Percentiles rank a stretch among this genome's conserved stretches.
Conservation (phyloP, 2,797 vertebrate species). For the Sebastes iracundus region DNA sequence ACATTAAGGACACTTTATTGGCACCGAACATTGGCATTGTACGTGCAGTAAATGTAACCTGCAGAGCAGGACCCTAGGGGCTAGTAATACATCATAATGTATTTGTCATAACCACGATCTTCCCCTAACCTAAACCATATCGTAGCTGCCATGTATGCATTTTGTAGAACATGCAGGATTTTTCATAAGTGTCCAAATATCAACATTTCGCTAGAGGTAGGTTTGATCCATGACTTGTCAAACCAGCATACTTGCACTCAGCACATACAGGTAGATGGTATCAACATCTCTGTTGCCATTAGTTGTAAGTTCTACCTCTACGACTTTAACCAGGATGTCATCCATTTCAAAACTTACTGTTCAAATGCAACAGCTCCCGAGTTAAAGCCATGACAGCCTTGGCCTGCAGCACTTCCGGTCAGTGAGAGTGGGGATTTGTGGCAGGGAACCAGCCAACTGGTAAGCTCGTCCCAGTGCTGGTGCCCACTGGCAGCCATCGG, state of each 20-base stretch:
- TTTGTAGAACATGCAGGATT: neutral
- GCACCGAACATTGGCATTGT: neutral
- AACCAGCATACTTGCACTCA: neutral
- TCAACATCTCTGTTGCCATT: neutral
- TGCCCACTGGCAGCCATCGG: slow-evolving; percentile 70
- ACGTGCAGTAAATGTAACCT: neutral
- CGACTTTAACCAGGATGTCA: neutral
- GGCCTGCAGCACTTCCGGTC: slow-evolving; percentile 37
- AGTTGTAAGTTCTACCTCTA: neutral
- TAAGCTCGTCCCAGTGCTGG: slow-evolving; percentile 49
- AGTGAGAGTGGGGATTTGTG: slow-evolving; percentile 53
- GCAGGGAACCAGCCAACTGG: slow-evolving; percentile 45
- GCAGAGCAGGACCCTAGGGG: neutral
- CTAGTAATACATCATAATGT: neutral
- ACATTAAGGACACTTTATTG: neutral
- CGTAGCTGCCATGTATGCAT: neutral
- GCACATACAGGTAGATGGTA: neutral
- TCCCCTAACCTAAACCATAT: neutral
- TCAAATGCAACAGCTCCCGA: slow-evolving; percentile 15
- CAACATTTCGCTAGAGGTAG: neutral
- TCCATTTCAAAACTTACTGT: slow-evolving; percentile 9
- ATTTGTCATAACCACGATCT: neutral
- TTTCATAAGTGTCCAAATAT: neutral
- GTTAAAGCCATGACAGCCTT: slow-evolving; percentile 32
- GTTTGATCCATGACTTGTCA: neutral